phyloP scores from a whole-genome alignment of 2,113 vertebrate genomes.

The Dunckerocampus dactyliophorus region DNA sequence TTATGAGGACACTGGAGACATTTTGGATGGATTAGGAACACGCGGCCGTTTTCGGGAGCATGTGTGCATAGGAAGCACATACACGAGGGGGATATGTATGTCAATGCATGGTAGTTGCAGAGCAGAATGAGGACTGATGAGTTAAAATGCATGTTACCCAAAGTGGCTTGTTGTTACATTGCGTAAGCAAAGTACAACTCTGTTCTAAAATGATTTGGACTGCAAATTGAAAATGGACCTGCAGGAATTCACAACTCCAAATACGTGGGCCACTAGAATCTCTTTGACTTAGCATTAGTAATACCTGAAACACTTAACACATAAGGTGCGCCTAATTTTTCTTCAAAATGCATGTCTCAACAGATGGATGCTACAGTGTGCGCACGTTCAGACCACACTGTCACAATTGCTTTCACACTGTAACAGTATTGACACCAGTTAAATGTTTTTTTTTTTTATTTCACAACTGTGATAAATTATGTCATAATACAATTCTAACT shows the following conservation, averaged over 20 bases:
- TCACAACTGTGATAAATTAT: neutral
- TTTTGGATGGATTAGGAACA: neutral
- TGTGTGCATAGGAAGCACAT: neutral
- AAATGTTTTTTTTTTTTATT: neutral
- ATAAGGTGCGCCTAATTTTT: neutral
- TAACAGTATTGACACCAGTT: neutral
- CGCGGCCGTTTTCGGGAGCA: neutral
- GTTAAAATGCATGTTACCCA: neutral
- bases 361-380: no score
- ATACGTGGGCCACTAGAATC: neutral
- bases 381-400: neutral
- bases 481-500: neutral
- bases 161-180: neutral
- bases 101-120: neutral
- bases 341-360: neutral
- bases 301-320: neutral
- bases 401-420: neutral
- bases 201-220: neutral
- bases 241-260: neutral
- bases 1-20: conserved; percentile 1
- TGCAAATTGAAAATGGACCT: no score
- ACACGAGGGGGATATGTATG: neutral
- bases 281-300: neutral
- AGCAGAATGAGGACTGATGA: neutral
- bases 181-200: neutral